Evolutionary conservation across 2,888 invertebrate species (phyloP).

Genomic region (Drosophila atroscutellata): DNA sequence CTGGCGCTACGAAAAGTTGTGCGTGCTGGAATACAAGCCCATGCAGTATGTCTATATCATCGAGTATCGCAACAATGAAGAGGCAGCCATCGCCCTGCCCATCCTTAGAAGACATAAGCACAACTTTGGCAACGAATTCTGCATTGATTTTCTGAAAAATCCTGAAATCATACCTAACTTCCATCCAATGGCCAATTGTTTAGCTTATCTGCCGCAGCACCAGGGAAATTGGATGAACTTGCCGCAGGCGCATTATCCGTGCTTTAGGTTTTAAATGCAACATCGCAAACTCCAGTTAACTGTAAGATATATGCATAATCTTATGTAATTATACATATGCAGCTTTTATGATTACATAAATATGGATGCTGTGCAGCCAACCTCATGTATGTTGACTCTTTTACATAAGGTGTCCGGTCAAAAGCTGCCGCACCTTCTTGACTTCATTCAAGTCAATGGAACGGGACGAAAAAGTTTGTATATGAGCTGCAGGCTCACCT

Average conservation of each 20-base stretch:
- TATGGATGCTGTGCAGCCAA: neutral
- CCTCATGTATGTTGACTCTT: neutral
- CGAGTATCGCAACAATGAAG: slow-evolving; percentile 73
- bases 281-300: neutral
- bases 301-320: slow-evolving; percentile 2
- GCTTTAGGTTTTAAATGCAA: slow-evolving; percentile 40
- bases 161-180: fast-evolving
- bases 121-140: slow-evolving; percentile 31
- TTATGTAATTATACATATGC: slow-evolving; percentile 19
- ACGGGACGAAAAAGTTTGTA: slow-evolving; percentile 14
- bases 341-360: slow-evolving; percentile 43
- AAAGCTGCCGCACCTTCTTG: slow-evolving; percentile 67
- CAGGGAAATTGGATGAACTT: neutral
- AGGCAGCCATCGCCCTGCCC: slow-evolving; percentile 70
- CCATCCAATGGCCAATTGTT: neutral
- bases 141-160: slow-evolving; percentile 36
- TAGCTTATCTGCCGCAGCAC: slow-evolving; percentile 21
- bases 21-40: slow-evolving; percentile 46
- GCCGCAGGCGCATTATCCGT: slow-evolving; percentile 1
- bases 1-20: slow-evolving; percentile 58
- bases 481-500: neutral
- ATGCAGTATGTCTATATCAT: slow-evolving; percentile 64
- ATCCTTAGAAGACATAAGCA: slow-evolving; percentile 9
- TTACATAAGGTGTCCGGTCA: slow-evolving; percentile 14
- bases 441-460: slow-evolving; percentile 73